These are phyloP conservation scores for Diadromus collaris DNA, from an alignment of 2,888 invertebrate genomes.

Conservation along the genomic window DNA sequence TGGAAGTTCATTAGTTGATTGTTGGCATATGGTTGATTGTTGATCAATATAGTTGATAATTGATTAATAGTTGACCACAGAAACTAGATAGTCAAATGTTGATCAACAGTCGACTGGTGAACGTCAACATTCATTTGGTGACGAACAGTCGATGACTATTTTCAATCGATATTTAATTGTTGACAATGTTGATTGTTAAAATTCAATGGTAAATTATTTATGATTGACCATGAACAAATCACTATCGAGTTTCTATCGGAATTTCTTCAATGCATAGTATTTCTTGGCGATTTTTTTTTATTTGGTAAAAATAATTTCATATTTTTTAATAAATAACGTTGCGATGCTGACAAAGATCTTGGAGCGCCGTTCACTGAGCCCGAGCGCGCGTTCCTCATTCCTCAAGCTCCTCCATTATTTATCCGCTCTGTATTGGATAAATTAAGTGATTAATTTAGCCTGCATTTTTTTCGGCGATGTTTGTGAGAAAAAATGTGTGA, in stretches of 20 bases:
- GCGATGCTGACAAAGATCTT: conserved; percentile 15
- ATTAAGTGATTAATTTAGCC: conserved; percentile 1
- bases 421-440: background rate
- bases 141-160: too few species aligned
- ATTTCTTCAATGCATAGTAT: background rate
- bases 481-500: conserved; percentile 5
- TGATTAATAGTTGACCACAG: background rate
- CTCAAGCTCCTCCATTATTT: conserved; percentile 13
- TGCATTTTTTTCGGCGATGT: conserved; percentile 2
- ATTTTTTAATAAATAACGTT: background rate
- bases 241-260: background rate
- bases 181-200: background rate
- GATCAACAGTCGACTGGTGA: background rate
- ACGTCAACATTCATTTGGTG: background rate
- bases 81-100: too few species aligned
- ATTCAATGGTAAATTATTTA: background rate
- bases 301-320: background rate
- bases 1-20: background rate
- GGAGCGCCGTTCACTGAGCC: conserved; percentile 46
- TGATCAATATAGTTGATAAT: background rate
- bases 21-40: background rate
- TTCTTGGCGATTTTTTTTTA: background rate
- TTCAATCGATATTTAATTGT: background rate
- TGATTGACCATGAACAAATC: background rate
- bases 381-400: conserved; percentile 37